Conservation (phyloP, 2,888 invertebrate genomes). For the Chromoteleia sp. region DNA sequence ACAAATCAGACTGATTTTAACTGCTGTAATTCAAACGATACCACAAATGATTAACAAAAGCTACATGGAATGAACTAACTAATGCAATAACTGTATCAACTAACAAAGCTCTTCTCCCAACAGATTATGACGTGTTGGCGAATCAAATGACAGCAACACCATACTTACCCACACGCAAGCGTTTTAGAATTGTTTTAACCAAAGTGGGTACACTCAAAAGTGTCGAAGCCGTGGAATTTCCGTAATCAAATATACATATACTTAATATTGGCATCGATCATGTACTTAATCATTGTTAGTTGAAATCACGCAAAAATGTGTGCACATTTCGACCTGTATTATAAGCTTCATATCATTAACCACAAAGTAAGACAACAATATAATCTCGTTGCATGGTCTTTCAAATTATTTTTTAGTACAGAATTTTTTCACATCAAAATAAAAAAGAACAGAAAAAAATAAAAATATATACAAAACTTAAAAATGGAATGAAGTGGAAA, state of each 20-base stretch:
- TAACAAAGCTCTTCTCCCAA: constrained; percentile 79
- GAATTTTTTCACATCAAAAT: background rate
- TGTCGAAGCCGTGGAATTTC: constrained; percentile 51
- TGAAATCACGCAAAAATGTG: constrained; percentile 50
- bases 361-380: background rate
- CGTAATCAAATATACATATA: constrained; percentile 29
- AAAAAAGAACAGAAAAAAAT: background rate
- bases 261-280: constrained; percentile 27
- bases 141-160: constrained; percentile 76
- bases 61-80: constrained; percentile 18
- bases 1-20: background rate
- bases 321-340: constrained; percentile 45
- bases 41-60: constrained; percentile 10
- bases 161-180: constrained; percentile 74
- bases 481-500: constrained; percentile 18
- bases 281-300: constrained; percentile 62
- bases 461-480: background rate
- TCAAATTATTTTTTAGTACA: constrained; percentile 21
- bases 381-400: constrained; percentile 30
- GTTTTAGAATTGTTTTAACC: constrained; percentile 72
- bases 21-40: background rate
- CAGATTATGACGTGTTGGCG: constrained; percentile 82
- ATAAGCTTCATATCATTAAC: constrained; percentile 50
- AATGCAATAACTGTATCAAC: constrained; percentile 45
- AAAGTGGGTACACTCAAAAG: constrained; percentile 46